Evolutionary conservation across 2,113 vertebrate species (phyloP).

Genomic region (Uropsilus gracilis): DNA sequence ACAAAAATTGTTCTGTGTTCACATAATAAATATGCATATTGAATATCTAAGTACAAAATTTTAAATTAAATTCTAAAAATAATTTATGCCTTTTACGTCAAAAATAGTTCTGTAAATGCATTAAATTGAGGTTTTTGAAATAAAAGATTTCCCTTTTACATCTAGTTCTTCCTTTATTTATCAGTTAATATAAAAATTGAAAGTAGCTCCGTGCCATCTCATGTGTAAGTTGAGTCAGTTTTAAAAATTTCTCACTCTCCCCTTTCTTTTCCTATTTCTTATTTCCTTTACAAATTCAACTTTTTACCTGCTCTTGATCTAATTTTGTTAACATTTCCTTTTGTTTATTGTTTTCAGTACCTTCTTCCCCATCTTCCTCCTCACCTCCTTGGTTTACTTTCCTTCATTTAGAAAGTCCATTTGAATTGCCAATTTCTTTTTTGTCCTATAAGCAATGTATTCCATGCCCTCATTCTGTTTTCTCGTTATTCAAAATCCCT

Average conservation of each 20-base stretch:
- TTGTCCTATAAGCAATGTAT: not conserved
- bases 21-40: not conserved
- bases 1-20: not conserved
- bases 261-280: not conserved
- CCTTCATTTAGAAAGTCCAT: not conserved
- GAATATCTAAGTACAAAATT: not conserved
- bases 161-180: constrained; percentile 7
- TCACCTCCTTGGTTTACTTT: not conserved
- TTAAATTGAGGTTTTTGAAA: not conserved
- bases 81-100: constrained; percentile 1
- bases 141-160: not conserved
- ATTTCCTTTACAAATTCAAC: not conserved
- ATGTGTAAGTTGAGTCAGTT: not conserved
- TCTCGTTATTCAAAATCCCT: constrained; percentile 25
- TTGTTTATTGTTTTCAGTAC: not conserved
- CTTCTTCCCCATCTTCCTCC: not conserved
- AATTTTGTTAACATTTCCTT: not conserved
- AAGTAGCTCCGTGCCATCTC: not conserved
- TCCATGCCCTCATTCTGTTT: not conserved
- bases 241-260: not conserved
- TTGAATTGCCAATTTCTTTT: not conserved
- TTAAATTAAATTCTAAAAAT: not conserved
- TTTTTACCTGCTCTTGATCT: not conserved
- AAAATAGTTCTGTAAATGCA: not conserved
- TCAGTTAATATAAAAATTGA: constrained; percentile 27